These are phyloP conservation scores for Crypturellus tataupa DNA, from an alignment of 2,797 vertebrate genomes.

Conservation along the genomic window DNA sequence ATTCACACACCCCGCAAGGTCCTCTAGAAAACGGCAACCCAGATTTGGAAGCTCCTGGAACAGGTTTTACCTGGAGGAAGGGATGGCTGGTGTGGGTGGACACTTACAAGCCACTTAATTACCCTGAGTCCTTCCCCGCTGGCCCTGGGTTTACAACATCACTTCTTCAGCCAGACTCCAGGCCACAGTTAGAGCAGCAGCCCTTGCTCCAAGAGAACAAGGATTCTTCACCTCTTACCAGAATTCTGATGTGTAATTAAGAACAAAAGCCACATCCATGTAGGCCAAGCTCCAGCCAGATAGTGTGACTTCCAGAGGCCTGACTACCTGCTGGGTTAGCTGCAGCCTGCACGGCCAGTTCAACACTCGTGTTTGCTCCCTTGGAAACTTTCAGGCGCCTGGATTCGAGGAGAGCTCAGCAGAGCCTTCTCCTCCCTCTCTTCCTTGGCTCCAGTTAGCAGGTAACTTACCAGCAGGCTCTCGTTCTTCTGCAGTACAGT, in stretches of 20 bases:
- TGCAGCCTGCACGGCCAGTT: neutral
- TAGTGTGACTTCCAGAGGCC: neutral
- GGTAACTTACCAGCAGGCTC: constrained; percentile 89
- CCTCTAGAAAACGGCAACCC: neutral
- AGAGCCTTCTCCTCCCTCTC: neutral
- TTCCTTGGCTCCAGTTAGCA: neutral
- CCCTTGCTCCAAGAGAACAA: neutral
- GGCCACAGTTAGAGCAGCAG: neutral
- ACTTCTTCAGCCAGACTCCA: neutral
- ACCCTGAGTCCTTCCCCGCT: neutral
- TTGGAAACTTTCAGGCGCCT: neutral
- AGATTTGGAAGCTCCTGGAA: neutral
- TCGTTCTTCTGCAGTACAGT: constrained; percentile 88
- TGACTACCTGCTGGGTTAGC: neutral
- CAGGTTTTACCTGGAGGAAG: neutral
- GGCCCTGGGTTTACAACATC: neutral
- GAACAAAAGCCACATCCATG: neutral
- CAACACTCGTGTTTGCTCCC: neutral
- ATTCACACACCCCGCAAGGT: neutral
- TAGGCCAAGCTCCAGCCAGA: neutral
- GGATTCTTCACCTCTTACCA: neutral
- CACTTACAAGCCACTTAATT: neutral
- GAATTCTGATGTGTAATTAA: neutral
- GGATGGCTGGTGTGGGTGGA: neutral
- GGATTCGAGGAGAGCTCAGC: neutral